Evolutionary conservation across 2,888 invertebrate genomes (phyloP), one percentile per base, ranked within the genome.

Genomic region (Vandiemenella viatica): DNA sequence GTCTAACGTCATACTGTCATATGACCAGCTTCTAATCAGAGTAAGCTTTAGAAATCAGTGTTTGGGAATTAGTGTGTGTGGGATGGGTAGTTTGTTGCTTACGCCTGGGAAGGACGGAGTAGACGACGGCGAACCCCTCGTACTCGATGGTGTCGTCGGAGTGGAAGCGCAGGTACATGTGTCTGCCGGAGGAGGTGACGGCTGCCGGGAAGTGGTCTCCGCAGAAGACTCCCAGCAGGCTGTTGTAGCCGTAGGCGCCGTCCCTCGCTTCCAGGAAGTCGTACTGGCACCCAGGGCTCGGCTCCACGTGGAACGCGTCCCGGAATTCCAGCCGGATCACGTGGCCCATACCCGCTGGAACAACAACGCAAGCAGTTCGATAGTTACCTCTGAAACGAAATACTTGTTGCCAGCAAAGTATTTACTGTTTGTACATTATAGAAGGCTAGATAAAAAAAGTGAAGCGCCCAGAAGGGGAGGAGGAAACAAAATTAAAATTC

Each of bases 221-320:
- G 62, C 88, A 89, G 63, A 70, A 83, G 57, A 71, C 74, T n/a
- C 77, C 76, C 53, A 82, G 66, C 53, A 72, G 65, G 52, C 73
- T 72, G 53, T 80, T 80, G 67, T 78, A 86, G 6, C 85, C 86
- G 61, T 83, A 80, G 43, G 79, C 78, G 1, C 90, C 89, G 63
- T 90, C 86, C 48, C 87, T 75, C 48, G 89, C 77, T 67, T 88
- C 87, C 56, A 89, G 70, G 65, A 72, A 85, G 68, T 90, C 90
- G 67, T 81, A 83, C 65, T 76, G 75, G 65, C 89, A 90, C 49
- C 72, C 71, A 26, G 75, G 72, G 40, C 71, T 71, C 10, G 69
- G 67, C 63, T 88, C 88, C 56, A 89, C 71, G 56, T 78, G 70
- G 67, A 89, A 89, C 58, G 74, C 74, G 63, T 88, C 85, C 52